phyloP scores from a whole-genome alignment of 2,888 invertebrate species.

The Argynnis bischoffii region DNA sequence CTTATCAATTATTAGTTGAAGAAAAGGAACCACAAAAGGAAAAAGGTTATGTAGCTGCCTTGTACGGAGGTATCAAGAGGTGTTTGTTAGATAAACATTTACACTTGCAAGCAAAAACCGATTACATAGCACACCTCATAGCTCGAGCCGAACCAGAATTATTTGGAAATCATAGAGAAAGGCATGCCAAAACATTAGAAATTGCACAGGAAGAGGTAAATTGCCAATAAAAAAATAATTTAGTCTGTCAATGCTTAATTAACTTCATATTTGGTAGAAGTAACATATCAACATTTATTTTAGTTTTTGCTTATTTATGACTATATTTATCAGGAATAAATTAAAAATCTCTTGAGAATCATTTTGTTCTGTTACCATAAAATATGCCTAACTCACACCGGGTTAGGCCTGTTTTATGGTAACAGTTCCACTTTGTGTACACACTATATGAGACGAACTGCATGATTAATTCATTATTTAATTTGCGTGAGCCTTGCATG shows the following conservation, averaged over 20 bases:
- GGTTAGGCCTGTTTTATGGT: no score
- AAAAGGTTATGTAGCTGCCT: constrained; percentile 92
- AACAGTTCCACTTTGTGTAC: no score
- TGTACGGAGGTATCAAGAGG: constrained; percentile 93
- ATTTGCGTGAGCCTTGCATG: no score
- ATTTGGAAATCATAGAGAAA: constrained; percentile 92
- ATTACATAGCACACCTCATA: constrained; percentile 93
- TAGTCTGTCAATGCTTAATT: not conserved
- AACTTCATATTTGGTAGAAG: not conserved
- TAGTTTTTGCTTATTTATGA: no score
- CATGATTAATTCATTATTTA: no score
- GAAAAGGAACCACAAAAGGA: constrained; percentile 92
- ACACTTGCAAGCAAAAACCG: constrained; percentile 93
- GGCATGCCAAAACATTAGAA: constrained; percentile 98
- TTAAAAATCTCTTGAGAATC: no score
- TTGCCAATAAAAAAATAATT: not conserved
- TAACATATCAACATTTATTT: no score
- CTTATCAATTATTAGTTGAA: constrained; percentile 93
- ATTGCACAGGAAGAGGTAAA: constrained; percentile 94
- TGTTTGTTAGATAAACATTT: constrained; percentile 94
- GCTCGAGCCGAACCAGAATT: constrained; percentile 95
- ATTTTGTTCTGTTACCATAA: no score
- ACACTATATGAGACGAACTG: no score
- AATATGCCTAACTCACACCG: no score
- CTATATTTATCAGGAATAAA: no score